These are phyloP conservation scores for Psephotus haematonotus DNA, from an alignment of 2,113 vertebrate genomes.

Conservation along the genomic window DNA sequence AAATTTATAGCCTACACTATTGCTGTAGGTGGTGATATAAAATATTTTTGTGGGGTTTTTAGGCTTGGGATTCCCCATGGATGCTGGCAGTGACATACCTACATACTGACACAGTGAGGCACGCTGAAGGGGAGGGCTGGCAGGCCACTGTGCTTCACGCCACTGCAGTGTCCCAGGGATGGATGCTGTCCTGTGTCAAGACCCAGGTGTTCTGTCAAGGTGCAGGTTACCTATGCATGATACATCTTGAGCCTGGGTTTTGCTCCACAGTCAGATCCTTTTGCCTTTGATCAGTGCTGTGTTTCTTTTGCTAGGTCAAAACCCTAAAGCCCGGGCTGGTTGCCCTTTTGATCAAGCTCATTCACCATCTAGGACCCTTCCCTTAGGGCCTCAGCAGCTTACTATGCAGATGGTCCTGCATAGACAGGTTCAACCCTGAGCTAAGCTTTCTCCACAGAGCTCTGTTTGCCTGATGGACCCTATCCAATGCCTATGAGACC, in stretches of 20 bases:
- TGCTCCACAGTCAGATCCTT: not conserved
- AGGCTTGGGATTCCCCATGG: constrained; percentile 29
- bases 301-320: not conserved
- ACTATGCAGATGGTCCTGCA: not conserved
- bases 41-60: constrained; percentile 14
- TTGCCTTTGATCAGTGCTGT: not conserved
- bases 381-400: not conserved
- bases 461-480: not conserved
- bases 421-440: not conserved
- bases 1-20: constrained; percentile 20
- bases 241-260: not conserved
- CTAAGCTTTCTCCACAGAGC: not conserved
- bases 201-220: not conserved
- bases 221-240: not conserved
- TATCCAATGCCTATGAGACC: not conserved
- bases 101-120: not conserved
- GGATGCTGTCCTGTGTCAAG: accelerated
- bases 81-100: not conserved
- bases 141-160: not conserved
- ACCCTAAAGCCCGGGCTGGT: not conserved
- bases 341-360: not conserved
- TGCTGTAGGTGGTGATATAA: constrained; percentile 26
- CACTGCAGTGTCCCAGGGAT: not conserved
- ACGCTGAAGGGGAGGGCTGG: not conserved
- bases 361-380: not conserved